These are phyloP conservation scores for Trichonephila inaurata DNA, from an alignment of 1,140 invertebrate genomes.

Conservation along the genomic window DNA sequence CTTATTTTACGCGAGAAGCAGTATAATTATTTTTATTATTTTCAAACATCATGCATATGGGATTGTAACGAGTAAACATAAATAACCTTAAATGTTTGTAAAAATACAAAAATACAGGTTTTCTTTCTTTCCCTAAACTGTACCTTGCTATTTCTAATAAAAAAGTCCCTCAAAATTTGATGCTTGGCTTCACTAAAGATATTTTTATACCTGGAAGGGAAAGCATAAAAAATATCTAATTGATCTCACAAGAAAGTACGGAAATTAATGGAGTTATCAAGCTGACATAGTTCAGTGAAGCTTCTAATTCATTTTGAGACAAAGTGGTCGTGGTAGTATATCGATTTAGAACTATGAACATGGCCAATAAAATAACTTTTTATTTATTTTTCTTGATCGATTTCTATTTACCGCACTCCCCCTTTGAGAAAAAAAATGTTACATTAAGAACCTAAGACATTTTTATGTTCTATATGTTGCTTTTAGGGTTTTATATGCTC, in stretches of 20 bases:
- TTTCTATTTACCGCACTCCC: slow-evolving; percentile 46
- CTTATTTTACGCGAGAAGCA: not conserved
- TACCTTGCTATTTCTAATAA: not conserved
- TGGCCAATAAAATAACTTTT: slow-evolving; percentile 38
- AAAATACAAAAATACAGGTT: not conserved
- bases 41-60: not conserved
- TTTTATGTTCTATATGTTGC: slow-evolving; percentile 37
- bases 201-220: slow-evolving; percentile 53
- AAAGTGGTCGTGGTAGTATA: slow-evolving; percentile 27
- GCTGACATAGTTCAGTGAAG: slow-evolving; percentile 64
- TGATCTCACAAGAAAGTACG: slow-evolving; percentile 48
- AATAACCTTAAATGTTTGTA: not conserved
- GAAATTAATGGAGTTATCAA: slow-evolving; percentile 71
- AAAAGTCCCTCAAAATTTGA: not conserved
- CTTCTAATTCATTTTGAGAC: slow-evolving; percentile 67
- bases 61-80: not conserved
- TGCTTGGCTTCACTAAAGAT: slow-evolving; percentile 15
- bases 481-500: slow-evolving; percentile 3
- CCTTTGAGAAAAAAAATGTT: slow-evolving; percentile 8
- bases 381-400: slow-evolving; percentile 57
- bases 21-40: not conserved
- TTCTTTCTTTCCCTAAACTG: slow-evolving; percentile 7
- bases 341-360: slow-evolving; percentile 51
- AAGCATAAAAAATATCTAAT: slow-evolving; percentile 60
- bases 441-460: not conserved